Base-by-base conservation (phyloP, 2,113 vertebrate genomes). In the Beaufortia kweichowensis region DNA sequence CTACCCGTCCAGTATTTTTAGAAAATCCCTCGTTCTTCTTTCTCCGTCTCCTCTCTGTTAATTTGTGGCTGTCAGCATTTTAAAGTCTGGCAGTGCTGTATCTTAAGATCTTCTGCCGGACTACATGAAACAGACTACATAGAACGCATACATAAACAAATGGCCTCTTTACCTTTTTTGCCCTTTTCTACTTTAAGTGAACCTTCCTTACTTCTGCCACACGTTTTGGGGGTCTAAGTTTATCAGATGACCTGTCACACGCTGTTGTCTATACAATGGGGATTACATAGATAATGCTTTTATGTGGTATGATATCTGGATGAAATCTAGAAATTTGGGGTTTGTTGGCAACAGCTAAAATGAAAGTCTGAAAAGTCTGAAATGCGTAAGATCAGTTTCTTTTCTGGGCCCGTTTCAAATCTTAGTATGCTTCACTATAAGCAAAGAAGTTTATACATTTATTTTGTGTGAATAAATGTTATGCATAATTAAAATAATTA, bases 1-100 rank as follows among this genome's bases (percentile, higher is more conserved):
- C 70, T 31, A 62, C 59, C 53, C 59, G 50, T 59, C 29, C 55
- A 86, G 82, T 90, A 90, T 90, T 89, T 86, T 86, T 90, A 90
- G 89, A 87, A 84, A 84, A 84, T 81, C 85, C 74, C 19, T 80
- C 60, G 83, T 85, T 83, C 80, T 70, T 35, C 15, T 8, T n/a
- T 46, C 15, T 63, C 77, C 21, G 23, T 53, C 41, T 72, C 24
- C 8, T 17, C 67, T 50, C 50, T 1, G 60, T 53, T 79, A 75
- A 63, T 76, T 86, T 86, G 80, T 77, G 85, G 76, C 78, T 39
- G 69, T 86, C 84, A 81, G 85, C 81, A 82, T 81, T 59, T 67
- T 78, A 83, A 77, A 85, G 84, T 82, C 68, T 86, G 83, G 83
- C 77, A 71, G 69, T 33, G 77, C 33, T 57, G 35, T 24, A 57